Conservation (phyloP, 35 echinoderm and acorn worm species). For the Ptychodera flava region DNA sequence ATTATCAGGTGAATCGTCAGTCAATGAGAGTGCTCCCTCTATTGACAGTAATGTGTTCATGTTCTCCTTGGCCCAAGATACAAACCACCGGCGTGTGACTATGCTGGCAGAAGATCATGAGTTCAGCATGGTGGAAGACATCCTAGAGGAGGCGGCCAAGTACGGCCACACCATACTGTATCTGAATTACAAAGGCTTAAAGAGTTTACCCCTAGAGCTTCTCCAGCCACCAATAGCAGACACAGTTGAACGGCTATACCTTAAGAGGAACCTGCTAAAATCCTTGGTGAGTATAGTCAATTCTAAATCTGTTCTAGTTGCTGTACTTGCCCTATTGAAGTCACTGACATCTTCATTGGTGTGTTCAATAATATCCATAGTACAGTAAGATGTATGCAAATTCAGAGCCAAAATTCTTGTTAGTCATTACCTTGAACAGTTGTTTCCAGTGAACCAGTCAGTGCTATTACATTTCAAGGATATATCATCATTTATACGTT, state of each 20-base stretch:
- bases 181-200: conserved; percentile 39
- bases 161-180: conserved; percentile 36
- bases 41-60: not conserved
- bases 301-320: no score
- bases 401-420: no score
- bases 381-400: no score
- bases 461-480: no score
- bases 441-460: no score
- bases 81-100: not conserved
- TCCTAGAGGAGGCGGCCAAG: conserved; percentile 14
- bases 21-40: no score
- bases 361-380: no score
- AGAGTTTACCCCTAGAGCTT: conserved; percentile 5
- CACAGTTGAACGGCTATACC: conserved; percentile 21
- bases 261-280: conserved; percentile 24
- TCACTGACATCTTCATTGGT: no score
- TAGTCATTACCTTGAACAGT: no score
- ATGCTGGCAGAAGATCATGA: conserved; percentile 16
- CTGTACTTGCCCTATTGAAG: no score
- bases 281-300: conserved; percentile 19
- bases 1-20: no score
- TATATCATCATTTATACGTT: no score
- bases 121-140: conserved; percentile 15
- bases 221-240: conserved; percentile 16
- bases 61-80: conserved; percentile 15